A percentile compares a stretch with the other conserved stretches of the same genome.
Evolutionary conservation across 2,888 invertebrate genomes (phyloP).

Genomic region (Brachyopa scutellaris): DNA sequence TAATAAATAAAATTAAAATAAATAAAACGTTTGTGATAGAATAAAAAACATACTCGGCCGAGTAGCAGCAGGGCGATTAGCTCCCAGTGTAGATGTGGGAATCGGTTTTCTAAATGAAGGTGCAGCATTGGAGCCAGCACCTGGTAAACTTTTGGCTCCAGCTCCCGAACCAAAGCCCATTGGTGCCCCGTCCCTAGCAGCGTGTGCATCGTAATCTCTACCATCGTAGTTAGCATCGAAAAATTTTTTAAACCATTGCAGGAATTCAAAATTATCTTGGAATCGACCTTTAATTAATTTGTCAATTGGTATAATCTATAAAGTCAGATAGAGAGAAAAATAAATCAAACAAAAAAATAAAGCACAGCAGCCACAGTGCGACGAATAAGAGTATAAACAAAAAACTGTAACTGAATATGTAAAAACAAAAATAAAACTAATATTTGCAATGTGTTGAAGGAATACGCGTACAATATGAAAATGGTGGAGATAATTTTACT

Average conservation of each 20-base stretch:
- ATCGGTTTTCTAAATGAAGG: constrained; percentile 77
- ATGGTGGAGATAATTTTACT: too few species aligned
- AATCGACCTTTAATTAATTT: constrained; percentile 97
- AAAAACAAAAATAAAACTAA: constrained; percentile 58
- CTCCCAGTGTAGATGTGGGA: constrained; percentile 71
- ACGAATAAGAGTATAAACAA: constrained; percentile 26
- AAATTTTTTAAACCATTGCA: constrained; percentile 99
- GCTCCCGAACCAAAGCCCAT: constrained; percentile 88
- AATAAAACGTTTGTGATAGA: constrained; percentile 21
- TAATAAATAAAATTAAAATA: constrained; percentile 2
- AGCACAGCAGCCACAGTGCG: constrained; percentile 44
- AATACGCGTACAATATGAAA: too few species aligned
- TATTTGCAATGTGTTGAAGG: too few species aligned
- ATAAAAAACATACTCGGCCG: constrained; percentile 80
- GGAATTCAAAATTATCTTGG: constrained; percentile 99
- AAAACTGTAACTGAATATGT: constrained; percentile 72
- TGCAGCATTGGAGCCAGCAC: constrained; percentile 75
- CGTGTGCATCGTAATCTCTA: constrained; percentile 94
- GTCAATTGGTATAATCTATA: constrained; percentile 82
- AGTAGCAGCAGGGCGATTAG: constrained; percentile 76
- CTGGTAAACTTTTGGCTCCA: constrained; percentile 78
- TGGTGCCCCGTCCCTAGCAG: constrained; percentile 91
- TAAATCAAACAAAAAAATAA: constrained; percentile 73
- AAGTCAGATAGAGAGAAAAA: constrained; percentile 71
- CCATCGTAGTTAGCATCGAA: constrained; percentile 99